Percentiles rank a stretch among this genome's conserved stretches.
These are phyloP conservation scores for Melanotaenia nigrans DNA, from an alignment of 2,797 vertebrate genomes.

Conservation along the genomic window DNA sequence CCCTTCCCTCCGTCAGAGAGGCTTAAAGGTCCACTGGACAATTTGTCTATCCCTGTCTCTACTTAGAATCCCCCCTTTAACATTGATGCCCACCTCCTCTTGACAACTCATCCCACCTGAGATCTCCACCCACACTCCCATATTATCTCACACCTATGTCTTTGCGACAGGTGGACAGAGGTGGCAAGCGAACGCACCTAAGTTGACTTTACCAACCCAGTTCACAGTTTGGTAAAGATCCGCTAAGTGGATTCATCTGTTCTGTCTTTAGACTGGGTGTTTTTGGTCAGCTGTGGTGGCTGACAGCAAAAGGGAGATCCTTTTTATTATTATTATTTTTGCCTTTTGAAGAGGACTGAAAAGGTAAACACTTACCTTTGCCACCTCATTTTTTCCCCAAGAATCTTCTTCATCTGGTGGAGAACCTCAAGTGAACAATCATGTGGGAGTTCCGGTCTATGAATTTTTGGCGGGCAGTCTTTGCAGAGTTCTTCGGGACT, in stretches of 20 bases:
- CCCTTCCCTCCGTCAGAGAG: constrained; percentile 83
- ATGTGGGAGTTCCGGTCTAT: constrained; percentile 96
- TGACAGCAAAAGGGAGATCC: constrained; percentile 56
- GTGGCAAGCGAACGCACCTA: constrained; percentile 68
- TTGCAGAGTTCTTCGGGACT: constrained; percentile 94
- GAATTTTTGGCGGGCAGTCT: constrained; percentile 96
- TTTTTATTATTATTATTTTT: constrained; percentile 45
- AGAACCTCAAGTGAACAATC: constrained; percentile 58
- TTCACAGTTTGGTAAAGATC: constrained; percentile 59
- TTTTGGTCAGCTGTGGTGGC: constrained; percentile 50
- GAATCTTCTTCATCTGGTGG: constrained; percentile 46
- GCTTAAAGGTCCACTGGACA: constrained; percentile 82
- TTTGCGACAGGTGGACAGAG: constrained; percentile 76
- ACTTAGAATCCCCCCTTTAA: constrained; percentile 69
- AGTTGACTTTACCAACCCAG: constrained; percentile 60
- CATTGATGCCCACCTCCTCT: constrained; percentile 74
- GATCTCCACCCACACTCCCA: constrained; percentile 57
- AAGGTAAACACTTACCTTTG: constrained; percentile 61
- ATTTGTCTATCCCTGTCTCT: constrained; percentile 73
- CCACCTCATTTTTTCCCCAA: constrained; percentile 33
- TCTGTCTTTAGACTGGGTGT: constrained; percentile 41
- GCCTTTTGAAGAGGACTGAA: constrained; percentile 49
- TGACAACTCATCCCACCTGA: constrained; percentile 71
- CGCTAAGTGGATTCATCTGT: constrained; percentile 59
- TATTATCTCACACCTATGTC: constrained; percentile 74